These are phyloP conservation scores for Varanus salvator DNA, from an alignment of 2,113 vertebrate genomes.

Conservation along the genomic window DNA sequence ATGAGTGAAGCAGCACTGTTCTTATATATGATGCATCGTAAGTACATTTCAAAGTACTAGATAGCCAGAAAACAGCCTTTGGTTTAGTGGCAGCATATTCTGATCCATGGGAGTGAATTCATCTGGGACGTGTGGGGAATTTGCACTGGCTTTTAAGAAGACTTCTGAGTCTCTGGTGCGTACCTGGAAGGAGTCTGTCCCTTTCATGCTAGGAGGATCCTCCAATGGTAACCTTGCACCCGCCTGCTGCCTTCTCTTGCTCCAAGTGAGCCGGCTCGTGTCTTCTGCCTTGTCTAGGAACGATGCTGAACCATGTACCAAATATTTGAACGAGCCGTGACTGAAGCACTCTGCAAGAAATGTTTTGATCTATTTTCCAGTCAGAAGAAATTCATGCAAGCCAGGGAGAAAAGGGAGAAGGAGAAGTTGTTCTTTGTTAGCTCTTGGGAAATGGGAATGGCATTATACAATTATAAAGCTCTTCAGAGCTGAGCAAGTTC, in stretches of 20 bases:
- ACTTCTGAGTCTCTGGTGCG: not conserved
- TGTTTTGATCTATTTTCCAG: slow-evolving; percentile 1
- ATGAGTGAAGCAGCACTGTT: not conserved
- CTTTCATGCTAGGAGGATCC: not conserved
- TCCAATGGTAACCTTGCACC: not conserved
- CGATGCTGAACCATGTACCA: not conserved
- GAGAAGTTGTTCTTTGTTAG: slow-evolving; percentile 18
- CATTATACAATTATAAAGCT: slow-evolving; percentile 1
- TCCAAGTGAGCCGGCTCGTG: not conserved
- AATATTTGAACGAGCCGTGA: not conserved
- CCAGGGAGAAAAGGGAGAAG: not conserved
- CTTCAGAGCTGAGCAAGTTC: slow-evolving; percentile 1
- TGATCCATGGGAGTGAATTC: not conserved
- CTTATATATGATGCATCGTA: not conserved
- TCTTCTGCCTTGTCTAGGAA: not conserved
- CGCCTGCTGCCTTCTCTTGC: not conserved
- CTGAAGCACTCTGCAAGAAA: not conserved
- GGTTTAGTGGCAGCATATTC: not conserved
- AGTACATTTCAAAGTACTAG: not conserved
- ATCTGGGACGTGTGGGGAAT: not conserved
- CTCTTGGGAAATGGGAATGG: slow-evolving; percentile 1
- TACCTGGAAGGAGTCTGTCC: not conserved
- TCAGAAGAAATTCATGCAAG: not conserved
- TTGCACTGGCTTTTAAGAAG: not conserved
- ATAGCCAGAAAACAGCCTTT: not conserved